Percentiles rank a stretch among this genome's conserved stretches.
These are phyloP conservation scores for Cepaea hortensis DNA, from an alignment of 2,888 invertebrate species.

Conservation along the genomic window DNA sequence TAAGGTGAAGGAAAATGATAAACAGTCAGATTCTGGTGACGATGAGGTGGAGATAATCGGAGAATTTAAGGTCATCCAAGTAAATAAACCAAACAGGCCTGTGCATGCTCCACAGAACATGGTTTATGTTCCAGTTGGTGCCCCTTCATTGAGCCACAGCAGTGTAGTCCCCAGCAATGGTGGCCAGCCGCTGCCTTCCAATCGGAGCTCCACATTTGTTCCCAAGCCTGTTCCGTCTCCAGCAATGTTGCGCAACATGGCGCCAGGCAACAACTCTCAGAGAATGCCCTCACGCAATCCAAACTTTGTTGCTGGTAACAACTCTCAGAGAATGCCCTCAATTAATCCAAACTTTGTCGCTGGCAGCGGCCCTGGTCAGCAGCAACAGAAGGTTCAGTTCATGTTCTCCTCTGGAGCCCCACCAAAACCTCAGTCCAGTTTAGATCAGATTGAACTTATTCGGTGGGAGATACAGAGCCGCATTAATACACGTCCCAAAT, in stretches of 20 bases:
- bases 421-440: constrained; percentile 61
- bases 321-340: not conserved
- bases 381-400: not conserved
- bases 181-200: constrained; percentile 3
- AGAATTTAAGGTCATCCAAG: constrained; percentile 18
- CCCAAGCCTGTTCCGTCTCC: not conserved
- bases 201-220: not conserved
- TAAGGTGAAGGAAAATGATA: not conserved
- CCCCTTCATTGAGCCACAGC: not conserved
- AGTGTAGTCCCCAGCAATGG: not conserved
- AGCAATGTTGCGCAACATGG: not conserved
- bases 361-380: not conserved
- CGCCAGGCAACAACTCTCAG: not conserved
- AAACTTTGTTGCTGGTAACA: constrained; percentile 2
- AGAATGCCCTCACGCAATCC: not conserved
- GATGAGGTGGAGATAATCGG: constrained; percentile 48
- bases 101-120: constrained; percentile 9
- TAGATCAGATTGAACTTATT: constrained; percentile 65
- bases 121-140: constrained; percentile 7
- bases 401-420: constrained; percentile 42
- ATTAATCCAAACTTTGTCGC: not conserved
- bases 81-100: not conserved
- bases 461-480: constrained; percentile 65
- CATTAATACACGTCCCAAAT: constrained; percentile 55
- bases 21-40: not conserved